A percentile compares a stretch with the other conserved stretches of the same genome.
phyloP scores from a whole-genome alignment of 2,888 invertebrate genomes.

The Sphaerophoria taeniata region DNA sequence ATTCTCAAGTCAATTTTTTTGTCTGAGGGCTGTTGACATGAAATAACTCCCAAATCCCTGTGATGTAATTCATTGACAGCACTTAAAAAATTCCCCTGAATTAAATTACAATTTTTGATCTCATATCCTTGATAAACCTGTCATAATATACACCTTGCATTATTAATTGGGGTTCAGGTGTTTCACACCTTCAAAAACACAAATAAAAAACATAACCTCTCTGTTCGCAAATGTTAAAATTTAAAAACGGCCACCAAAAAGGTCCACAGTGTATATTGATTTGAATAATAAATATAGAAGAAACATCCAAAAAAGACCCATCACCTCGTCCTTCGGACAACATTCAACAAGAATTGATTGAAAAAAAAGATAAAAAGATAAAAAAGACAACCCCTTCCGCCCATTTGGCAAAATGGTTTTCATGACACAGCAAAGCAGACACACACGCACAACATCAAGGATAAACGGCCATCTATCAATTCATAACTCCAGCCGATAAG shows the following conservation, averaged over 20 bases:
- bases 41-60: too few species aligned
- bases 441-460: conserved; percentile 3
- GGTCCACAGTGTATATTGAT: background rate
- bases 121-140: background rate
- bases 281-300: background rate
- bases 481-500: background rate
- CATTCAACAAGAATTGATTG: background rate
- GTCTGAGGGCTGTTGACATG: too few species aligned
- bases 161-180: background rate
- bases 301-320: background rate
- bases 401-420: background rate
- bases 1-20: too few species aligned
- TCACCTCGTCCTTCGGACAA: background rate
- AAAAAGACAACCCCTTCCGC: background rate
- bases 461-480: conserved; percentile 4
- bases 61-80: too few species aligned
- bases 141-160: background rate
- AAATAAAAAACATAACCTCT: background rate
- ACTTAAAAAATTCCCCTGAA: too few species aligned
- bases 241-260: background rate
- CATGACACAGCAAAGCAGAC: background rate
- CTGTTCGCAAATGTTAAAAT: background rate
- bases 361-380: background rate
- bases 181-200: background rate
- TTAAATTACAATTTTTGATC: background rate